These are phyloP conservation scores for Drosophila arawakana DNA, from an alignment of 1,140 invertebrate genomes.

Conservation along the genomic window DNA sequence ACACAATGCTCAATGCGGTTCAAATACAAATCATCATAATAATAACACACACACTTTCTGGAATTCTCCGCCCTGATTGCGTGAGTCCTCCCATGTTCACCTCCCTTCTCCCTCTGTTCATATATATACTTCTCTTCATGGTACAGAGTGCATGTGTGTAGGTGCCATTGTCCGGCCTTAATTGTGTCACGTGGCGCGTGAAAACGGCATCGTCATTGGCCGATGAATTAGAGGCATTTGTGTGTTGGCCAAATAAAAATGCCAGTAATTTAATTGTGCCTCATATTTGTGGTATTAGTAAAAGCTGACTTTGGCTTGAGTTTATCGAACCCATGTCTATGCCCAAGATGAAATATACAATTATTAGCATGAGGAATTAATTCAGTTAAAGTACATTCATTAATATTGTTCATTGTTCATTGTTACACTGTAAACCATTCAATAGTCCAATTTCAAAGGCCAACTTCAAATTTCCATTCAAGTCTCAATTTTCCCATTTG, in stretches of 20 bases:
- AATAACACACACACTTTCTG: conserved; percentile 20
- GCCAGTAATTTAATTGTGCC: conserved; percentile 23
- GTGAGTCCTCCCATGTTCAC: neutral
- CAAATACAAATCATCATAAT: conserved; percentile 51
- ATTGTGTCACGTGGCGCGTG: conserved; percentile 48
- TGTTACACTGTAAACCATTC: neutral
- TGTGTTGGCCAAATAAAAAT: conserved; percentile 34
- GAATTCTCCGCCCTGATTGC: conserved; percentile 14
- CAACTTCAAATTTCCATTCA: neutral
- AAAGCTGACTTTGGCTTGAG: neutral
- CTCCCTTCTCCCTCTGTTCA: neutral
- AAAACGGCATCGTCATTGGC: conserved; percentile 30
- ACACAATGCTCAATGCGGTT: conserved; percentile 26
- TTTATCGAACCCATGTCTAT: neutral
- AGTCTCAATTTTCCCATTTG: conserved; percentile 23
- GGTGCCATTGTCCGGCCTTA: conserved; percentile 14
- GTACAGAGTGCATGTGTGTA: neutral
- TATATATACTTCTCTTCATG: conserved; percentile 11
- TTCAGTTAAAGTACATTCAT: neutral
- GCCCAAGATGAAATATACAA: neutral
- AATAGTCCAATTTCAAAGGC: neutral
- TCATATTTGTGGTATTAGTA: neutral
- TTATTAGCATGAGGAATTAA: too few species aligned
- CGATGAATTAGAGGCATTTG: conserved; percentile 38
- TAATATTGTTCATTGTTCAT: neutral